phyloP scores from a whole-genome alignment of 2,888 invertebrate species.

The Epinotia ramella region DNA sequence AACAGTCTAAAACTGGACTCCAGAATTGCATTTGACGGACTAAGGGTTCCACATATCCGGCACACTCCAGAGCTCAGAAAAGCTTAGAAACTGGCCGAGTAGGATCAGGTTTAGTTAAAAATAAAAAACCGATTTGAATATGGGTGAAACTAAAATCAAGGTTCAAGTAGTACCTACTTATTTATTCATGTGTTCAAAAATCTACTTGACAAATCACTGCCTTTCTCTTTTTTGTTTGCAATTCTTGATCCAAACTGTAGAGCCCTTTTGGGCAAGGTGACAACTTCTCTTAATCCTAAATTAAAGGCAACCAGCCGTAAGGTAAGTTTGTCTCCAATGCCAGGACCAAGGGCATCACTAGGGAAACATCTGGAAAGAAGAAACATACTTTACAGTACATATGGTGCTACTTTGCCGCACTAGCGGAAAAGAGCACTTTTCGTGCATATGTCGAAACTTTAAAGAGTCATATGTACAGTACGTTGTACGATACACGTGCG shows the following conservation, averaged over 20 bases:
- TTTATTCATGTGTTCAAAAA: slow-evolving; percentile 53
- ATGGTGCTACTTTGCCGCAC: too few species aligned
- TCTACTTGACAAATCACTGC: slow-evolving; percentile 88
- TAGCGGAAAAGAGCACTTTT: too few species aligned
- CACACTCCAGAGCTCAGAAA: too few species aligned
- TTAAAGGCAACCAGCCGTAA: slow-evolving; percentile 90
- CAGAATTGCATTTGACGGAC: background rate
- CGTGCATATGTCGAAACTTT: too few species aligned
- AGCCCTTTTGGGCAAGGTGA: slow-evolving; percentile 94
- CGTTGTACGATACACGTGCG: too few species aligned
- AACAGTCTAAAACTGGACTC: background rate
- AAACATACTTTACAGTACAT: background rate
- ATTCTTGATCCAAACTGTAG: slow-evolving; percentile 99
- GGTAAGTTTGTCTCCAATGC: slow-evolving; percentile 97
- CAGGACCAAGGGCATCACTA: slow-evolving; percentile 86
- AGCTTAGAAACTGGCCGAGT: too few species aligned
- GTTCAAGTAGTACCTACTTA: background rate
- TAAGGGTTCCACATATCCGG: background rate
- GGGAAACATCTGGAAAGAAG: slow-evolving; percentile 84
- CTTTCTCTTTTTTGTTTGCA: slow-evolving; percentile 96
- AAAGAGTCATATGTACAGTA: too few species aligned
- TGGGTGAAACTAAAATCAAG: background rate
- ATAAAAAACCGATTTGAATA: background rate
- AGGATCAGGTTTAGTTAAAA: too few species aligned
- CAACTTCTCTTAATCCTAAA: slow-evolving; percentile 87